Base-by-base conservation (phyloP, 1,140 invertebrate genomes). In the Drosophila hydei region DNA sequence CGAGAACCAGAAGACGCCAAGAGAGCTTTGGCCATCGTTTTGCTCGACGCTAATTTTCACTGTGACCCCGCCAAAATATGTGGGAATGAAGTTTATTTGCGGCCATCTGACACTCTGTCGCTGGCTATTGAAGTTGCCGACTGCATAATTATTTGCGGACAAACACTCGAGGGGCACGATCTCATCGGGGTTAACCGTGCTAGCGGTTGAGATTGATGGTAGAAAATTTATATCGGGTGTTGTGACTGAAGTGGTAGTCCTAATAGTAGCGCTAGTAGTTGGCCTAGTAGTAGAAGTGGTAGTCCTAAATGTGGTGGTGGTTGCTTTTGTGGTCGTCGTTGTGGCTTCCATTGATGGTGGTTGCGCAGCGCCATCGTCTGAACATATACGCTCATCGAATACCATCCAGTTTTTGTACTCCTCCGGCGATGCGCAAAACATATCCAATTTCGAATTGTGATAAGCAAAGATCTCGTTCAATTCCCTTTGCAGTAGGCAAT, bases 1-100 rank as follows among this genome's bases (percentile, higher is more conserved):
- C 16, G 68, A 75, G 51, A 80, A 79, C 75, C 90, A 81, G 42
- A 84, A 71, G 7, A 75, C 23, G 16, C 88, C 75, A 56, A 74
- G 70, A n/a, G 78, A 72, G 3, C 61, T 33, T 0, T 38, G 27
- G 6, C 60, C 45, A 14, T 48, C n/a, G 14, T 38, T 27, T 16
- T 21, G 59, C 2, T 74, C 51, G 0, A 79, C 60, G 7, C 60
- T 62, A 3, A 79, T 50, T 52, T 70, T 61, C 7, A 79, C 69
- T 2, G 56, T 58, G 0, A 77, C 52, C 3, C 51, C 23, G 0
- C 70, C 64, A 30, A 54, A 61, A 8, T 16, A 5, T 36, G 21
- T 42, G 0, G 71, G 62, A 40, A 43, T 8, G 38, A 78, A 78
- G 4, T 68, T 21, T 8, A 75, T 18, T 27, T 58, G 50, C 0